Percentiles rank a stretch among this genome's conserved stretches.
Conservation (phyloP, 92 coral and sea anemone genomes). For the Pocillopora grandis region DNA sequence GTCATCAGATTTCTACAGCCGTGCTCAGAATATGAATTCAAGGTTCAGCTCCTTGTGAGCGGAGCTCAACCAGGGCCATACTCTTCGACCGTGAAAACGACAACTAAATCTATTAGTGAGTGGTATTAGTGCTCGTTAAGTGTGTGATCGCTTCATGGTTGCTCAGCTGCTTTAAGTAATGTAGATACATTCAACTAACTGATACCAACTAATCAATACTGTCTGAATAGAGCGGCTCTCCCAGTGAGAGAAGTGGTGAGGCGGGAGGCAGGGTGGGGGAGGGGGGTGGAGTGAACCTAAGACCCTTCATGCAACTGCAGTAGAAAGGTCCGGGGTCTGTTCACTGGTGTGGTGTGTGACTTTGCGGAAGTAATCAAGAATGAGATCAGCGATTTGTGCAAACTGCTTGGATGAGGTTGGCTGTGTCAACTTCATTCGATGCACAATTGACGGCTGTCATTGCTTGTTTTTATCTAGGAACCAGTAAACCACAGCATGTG, state of each 20-base stretch:
- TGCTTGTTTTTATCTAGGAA: neutral
- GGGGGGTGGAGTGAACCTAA: no score
- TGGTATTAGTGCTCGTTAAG: no score
- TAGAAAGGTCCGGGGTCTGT: neutral
- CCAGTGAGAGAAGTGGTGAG: neutral
- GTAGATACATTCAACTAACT: no score
- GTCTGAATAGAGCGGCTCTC: neutral
- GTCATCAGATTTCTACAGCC: constrained; percentile 30
- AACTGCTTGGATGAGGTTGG: no score
- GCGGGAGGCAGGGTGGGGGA: neutral
- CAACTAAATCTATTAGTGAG: constrained; percentile 47
- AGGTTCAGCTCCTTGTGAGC: constrained; percentile 37
- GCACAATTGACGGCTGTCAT: neutral
- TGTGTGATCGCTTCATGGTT: no score
- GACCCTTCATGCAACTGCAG: neutral
- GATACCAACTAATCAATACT: no score
- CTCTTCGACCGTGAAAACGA: constrained; percentile 38
- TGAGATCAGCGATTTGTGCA: no score
- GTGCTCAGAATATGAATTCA: constrained; percentile 78
- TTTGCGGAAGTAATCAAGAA: no score
- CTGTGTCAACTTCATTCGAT: no score
- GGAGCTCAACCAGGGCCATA: constrained; percentile 54
- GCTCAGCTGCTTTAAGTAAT: no score
- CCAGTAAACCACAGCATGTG: constrained; percentile 51
- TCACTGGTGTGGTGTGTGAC: no score